Evolutionary conservation across 2,113 vertebrate species (phyloP), one percentile per base, ranked within the genome.

Genomic region (Polypterus bichir): DNA sequence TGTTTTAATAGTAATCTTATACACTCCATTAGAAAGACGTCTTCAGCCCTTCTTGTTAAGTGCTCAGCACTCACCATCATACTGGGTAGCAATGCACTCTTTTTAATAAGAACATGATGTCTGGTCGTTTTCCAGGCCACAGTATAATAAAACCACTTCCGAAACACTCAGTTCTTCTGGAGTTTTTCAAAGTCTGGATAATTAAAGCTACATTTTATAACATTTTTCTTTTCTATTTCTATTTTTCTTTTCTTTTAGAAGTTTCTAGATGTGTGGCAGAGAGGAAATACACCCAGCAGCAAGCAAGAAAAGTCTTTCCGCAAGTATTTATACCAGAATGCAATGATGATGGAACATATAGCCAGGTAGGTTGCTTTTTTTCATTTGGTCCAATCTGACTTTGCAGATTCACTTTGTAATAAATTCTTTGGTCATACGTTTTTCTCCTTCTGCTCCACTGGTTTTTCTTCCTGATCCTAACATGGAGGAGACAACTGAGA

Each of bases 241-340:
- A 10, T 62, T 57, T 44, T 60, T 46, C 4, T 49, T 57, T 60
- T 65, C 78, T 73, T 65, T 47, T 79, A 98, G 94, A 97, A 69
- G 88, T 92, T 65, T 97, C 94, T 78, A 88, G 94, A 80, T 98
- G 95, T 76, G 94, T 93, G 63, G 94, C 92, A 54, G 95, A 97
- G 77, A 89, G 96, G 83, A 97, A 94, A 71, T 97, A 98, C 69
- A 97, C 93, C 1, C 93, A 98, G 74, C 93, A 97, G 68, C 95
- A 97, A 75, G 95, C 94, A 62, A 94, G 94, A 77, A 94, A 91
- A 73, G 83, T 94, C 69, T 87, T 93, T 65, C 92, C 92, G 6
- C 94, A 97, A 76, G 94, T 95, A 59, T 98, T 98, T 77, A 90
- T 98, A 52, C 95, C 94, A 0, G 95, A 96, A 11, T 98, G 95